A percentile compares a stretch with the other conserved stretches of the same genome.
Evolutionary conservation across 2,888 invertebrate species (phyloP).

Genomic region (Phasia obesa): DNA sequence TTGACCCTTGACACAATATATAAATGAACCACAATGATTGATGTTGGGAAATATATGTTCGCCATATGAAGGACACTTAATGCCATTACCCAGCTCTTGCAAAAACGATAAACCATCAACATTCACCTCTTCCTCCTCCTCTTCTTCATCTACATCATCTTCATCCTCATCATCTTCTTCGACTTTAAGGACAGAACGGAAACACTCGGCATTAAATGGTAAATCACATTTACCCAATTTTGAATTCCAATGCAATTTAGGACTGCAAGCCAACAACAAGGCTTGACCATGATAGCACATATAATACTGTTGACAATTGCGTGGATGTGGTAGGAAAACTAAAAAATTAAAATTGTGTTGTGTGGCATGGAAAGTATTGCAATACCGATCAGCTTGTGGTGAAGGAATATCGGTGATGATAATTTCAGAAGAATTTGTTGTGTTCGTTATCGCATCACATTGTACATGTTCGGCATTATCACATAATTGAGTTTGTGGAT

Average conservation of each 20-base stretch:
- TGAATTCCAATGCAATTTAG: conserved; percentile 79
- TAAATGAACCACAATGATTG: conserved; percentile 79
- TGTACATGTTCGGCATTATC: conserved; percentile 77
- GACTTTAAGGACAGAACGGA: neutral
- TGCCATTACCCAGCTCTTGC: conserved; percentile 3
- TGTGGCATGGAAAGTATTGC: conserved; percentile 28
- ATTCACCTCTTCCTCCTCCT: neutral
- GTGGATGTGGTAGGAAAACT: conserved; percentile 77
- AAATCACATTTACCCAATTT: conserved; percentile 78
- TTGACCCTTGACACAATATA: conserved; percentile 80
- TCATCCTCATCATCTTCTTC: neutral
- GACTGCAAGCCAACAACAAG: conserved; percentile 77
- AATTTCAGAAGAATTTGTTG: neutral
- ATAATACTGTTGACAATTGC: conserved; percentile 78
- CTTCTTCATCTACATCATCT: neutral
- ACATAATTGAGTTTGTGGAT: conserved; percentile 78
- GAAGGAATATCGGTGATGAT: conserved; percentile 41
- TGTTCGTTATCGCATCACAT: conserved; percentile 67
- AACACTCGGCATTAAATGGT: conserved; percentile 77
- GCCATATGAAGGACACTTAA: conserved; percentile 76
- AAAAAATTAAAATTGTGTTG: conserved; percentile 56
- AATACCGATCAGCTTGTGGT: conserved; percentile 28
- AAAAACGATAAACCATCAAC: neutral
- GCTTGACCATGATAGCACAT: conserved; percentile 81
- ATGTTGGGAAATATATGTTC: conserved; percentile 80